Evolutionary conservation across 2,888 invertebrate genomes (phyloP).

Genomic region (Labia minor): DNA sequence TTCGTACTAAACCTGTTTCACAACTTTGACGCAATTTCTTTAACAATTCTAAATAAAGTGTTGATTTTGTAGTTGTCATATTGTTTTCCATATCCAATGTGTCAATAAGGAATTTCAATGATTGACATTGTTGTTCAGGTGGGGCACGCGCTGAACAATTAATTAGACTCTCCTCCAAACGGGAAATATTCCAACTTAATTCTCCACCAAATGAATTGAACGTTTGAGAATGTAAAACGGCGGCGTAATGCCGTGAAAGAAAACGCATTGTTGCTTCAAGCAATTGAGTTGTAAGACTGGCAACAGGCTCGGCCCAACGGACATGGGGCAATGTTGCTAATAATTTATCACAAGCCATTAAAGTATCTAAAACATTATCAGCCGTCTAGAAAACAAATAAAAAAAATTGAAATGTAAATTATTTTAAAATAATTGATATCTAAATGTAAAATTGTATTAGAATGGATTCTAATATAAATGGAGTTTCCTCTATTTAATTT

Average conservation of each 20-base stretch:
- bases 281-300: constrained; percentile 64
- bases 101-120: background rate
- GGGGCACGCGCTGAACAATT: constrained; percentile 67
- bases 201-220: constrained; percentile 47
- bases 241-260: background rate
- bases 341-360: constrained; percentile 73
- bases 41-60: constrained; percentile 44
- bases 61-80: background rate
- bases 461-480: background rate
- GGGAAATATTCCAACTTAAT: constrained; percentile 59
- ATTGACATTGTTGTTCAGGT: constrained; percentile 68
- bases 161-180: constrained; percentile 67
- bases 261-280: constrained; percentile 60
- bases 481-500: too few relatives aligned
- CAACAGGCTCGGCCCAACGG: constrained; percentile 73
- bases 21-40: constrained; percentile 52
- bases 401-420: constrained; percentile 13
- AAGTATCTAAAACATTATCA: constrained; percentile 71
- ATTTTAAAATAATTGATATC: too few relatives aligned
- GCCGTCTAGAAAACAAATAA: constrained; percentile 50
- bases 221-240: constrained; percentile 27
- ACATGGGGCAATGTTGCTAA: constrained; percentile 64
- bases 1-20: constrained; percentile 59
- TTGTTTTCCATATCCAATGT: background rate
- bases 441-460: too few relatives aligned